Evolutionary conservation across 2,888 invertebrate species (phyloP), one percentile per base, ranked within the genome.

Genomic region (Plebejus argus): DNA sequence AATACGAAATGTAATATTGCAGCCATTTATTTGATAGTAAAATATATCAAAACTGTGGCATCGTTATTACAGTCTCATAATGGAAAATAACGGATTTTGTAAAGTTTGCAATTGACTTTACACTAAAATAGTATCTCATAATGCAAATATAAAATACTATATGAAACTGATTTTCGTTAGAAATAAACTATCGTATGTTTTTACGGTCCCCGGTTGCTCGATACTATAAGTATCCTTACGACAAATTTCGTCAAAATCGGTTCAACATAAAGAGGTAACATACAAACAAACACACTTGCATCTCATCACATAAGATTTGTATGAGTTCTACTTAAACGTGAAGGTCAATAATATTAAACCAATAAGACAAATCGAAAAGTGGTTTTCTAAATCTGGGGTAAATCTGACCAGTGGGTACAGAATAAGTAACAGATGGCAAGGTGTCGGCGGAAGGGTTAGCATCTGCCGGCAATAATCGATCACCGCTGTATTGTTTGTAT

Each of bases 391-490:
- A 71, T 49, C 70, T 85, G 84, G 81, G 83, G 83, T 83, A 85
- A 79, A 78, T 79, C 82, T 78, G 76, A 76, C 82, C 83, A 82
- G 83, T 81, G 90, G 89, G 89, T 90, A 87, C 80, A 75, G 12
- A 39, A 83, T 81, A 78, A 77, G 82, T 85, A 91, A 91, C 93
- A 93, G 92, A 93, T 93, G 92, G 89, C 82, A 85, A 84, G 78
- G 82, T 82, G 80, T 83, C 82, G 80, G 79, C 66, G 89, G 84
- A 91, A 91, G 93, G 92, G 93, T 91, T 92, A 87, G 85, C 91
- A 93, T 92, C 92, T 93, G 93, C 90, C 90, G 85, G 80, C 82
- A 84, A 90, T 90, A 87, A 93, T 93, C 92, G 90, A 93, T 93
- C 93, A 93, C 88, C 80, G 84, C 80, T 85, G 89, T 90, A 91